Evolutionary conservation across 2,113 vertebrate genomes (phyloP).

Genomic region (Dolichallabes microphthalmus): DNA sequence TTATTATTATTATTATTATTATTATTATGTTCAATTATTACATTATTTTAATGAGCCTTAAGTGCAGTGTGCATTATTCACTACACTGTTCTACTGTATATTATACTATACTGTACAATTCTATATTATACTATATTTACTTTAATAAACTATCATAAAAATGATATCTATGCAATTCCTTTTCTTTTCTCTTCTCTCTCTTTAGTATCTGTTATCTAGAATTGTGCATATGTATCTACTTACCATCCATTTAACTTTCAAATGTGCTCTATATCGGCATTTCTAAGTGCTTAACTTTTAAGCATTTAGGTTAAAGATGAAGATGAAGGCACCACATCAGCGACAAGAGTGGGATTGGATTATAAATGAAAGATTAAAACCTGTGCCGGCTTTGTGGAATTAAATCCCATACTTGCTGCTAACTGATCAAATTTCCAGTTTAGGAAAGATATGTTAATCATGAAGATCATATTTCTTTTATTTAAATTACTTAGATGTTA

Average conservation of each 20-base stretch:
- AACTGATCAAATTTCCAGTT: not conserved
- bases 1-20: not conserved
- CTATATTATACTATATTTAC: not conserved
- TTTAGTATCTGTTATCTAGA: not conserved
- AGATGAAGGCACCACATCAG: not conserved
- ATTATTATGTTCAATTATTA: not conserved
- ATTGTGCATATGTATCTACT: not conserved
- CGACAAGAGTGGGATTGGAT: not conserved
- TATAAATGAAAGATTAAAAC: not conserved
- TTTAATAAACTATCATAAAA: not conserved
- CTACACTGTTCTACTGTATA: not conserved
- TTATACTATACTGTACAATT: not conserved
- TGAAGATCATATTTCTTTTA: not conserved
- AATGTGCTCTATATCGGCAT: not conserved
- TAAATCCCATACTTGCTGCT: not conserved
- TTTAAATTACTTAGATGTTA: not conserved
- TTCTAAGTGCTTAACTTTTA: not conserved
- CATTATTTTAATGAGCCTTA: not conserved
- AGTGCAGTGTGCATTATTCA: not conserved
- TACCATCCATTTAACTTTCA: not conserved
- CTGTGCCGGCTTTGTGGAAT: not conserved
- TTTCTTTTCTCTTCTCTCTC: not conserved
- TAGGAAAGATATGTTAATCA: too few species aligned
- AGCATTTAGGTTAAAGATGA: not conserved
- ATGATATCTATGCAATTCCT: not conserved